Evolutionary conservation across 1,140 invertebrate genomes (phyloP), one percentile per base, ranked within the genome.

Genomic region (Ectropis grisescens): DNA sequence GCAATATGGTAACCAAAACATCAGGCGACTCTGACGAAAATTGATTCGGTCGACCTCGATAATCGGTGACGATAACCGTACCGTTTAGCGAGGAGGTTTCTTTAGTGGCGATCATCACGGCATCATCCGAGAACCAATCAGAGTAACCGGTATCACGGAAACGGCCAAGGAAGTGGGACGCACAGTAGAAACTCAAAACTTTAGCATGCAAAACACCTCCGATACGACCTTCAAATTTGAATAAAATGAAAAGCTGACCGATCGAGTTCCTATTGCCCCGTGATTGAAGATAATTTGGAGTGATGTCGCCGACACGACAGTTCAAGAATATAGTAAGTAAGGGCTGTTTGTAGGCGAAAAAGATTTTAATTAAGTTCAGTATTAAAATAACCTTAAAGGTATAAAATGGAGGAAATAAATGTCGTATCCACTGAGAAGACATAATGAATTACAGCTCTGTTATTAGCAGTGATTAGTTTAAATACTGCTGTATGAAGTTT

Each of bases 21-120:
- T 26, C 10, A n/a, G 19, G 19, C 24, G 4, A 26, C 2, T 6
- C 24, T 32, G 26, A 22, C 15, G 36, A 41, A 28, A 38, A 58
- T 40, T 50, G 51, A 68, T 70, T 57, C 47, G 43, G 41, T 49
- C 61, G 66, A 70, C 66, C 64, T 46, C 57, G 49, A 70, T 68
- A 58, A 45, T 47, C 29, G n/a, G 14, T 14, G 28, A 37, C 29
- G 34, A 37, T 37, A 45, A 39, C 32, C 47, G 43, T 57, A 56
- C 59, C 45, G 47, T 54, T 49, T 34, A 24, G 44, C 46, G 41
- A 41, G 36, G 41, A 43, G 46, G 39, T 37, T 50, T 37, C 37
- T 38, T 36, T 32, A 29, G 40, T 44, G 26, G 36, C 43, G 42
- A 53, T 50, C 49, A 47, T 10, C 45, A 37, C 27, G 16, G 16